Base-by-base conservation (phyloP, 2,888 invertebrate genomes). In the Hydrotaea cyrtoneurina region DNA sequence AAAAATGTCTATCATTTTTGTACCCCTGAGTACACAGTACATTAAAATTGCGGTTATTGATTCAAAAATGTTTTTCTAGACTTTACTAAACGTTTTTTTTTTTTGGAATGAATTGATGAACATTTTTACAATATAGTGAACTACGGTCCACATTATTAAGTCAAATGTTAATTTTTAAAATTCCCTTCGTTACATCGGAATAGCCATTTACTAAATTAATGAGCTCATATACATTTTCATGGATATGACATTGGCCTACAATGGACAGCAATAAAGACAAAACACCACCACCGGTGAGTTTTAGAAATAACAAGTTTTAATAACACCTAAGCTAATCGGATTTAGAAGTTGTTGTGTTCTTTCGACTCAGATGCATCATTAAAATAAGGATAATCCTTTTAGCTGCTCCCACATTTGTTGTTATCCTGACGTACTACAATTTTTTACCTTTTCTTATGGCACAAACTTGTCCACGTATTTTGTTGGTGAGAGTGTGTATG, bases 331-430 rank as follows among this genome's bases (percentile, higher is more conserved):
- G 23, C 69, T 46, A 69, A 69, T 69, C 69, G 69, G 46, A 69
- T 69, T 69, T 46, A 4, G 39, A n/a, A 31, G 62, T 23, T 43
- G 23, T 69, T 69, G 19, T 43, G 46, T 69, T 21, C 43, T 46
- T 64, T 13, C 5, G 43, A 46, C 59, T 75, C 55, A 17, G 53
- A 39, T 46, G 50, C 73, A 57, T 69, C 69, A 69, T 69, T 69
- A 69, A 64, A 26, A 72, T 81, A 84, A 81, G 84, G 84, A 85
- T 85, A 85, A 85, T 85, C 71, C 76, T 73, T 62, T 78, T 73
- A 66, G 73, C 84, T 85, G 84, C 84, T 79, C 84, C 81, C 76
- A 62, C 66, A 81, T 59, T 66, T 31, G 31, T 62, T 69, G 72
- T 81, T 81, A 79, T 81, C 78, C 76, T 81, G 77, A 69, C 80